Evolutionary conservation across 2,888 invertebrate species (phyloP).

Genomic region (Muscina levida): DNA sequence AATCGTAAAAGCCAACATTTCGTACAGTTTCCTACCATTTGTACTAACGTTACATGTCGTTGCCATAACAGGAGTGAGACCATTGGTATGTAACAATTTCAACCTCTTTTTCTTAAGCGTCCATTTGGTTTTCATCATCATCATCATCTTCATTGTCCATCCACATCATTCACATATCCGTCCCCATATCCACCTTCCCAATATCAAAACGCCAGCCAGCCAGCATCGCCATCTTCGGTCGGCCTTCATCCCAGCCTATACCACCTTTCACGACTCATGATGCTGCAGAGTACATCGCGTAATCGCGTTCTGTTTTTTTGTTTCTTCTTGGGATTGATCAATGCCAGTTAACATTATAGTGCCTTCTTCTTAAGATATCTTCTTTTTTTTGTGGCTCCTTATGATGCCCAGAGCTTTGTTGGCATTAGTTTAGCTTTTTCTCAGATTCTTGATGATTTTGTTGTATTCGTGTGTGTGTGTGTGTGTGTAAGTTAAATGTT

Average conservation of each 20-base stretch:
- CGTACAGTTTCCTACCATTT: too few species aligned
- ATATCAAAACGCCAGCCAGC: too few species aligned
- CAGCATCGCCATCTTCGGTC: not conserved
- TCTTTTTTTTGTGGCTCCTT: not conserved
- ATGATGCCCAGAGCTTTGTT: not conserved
- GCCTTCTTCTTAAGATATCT: not conserved
- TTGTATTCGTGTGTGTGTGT: too few species aligned
- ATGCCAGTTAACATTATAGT: conserved; percentile 52
- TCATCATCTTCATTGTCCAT: not conserved
- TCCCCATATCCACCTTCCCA: not conserved
- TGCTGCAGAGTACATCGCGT: conserved; percentile 4
- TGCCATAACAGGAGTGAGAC: too few species aligned
- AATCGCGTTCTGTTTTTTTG: conserved; percentile 60
- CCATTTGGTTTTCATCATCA: not conserved
- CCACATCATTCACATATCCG: conserved; percentile 5
- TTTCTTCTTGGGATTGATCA: conserved; percentile 60
- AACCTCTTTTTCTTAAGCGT: too few species aligned
- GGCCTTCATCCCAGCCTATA: conserved; percentile 1
- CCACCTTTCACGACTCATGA: not conserved
- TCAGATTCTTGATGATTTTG: not conserved
- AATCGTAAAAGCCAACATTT: too few species aligned
- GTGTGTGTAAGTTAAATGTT: too few species aligned
- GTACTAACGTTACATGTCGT: too few species aligned
- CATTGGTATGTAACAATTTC: too few species aligned
- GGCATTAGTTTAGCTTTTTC: not conserved